Evolutionary conservation across 2,888 invertebrate genomes (phyloP).

Genomic region (Dorcus hopei): DNA sequence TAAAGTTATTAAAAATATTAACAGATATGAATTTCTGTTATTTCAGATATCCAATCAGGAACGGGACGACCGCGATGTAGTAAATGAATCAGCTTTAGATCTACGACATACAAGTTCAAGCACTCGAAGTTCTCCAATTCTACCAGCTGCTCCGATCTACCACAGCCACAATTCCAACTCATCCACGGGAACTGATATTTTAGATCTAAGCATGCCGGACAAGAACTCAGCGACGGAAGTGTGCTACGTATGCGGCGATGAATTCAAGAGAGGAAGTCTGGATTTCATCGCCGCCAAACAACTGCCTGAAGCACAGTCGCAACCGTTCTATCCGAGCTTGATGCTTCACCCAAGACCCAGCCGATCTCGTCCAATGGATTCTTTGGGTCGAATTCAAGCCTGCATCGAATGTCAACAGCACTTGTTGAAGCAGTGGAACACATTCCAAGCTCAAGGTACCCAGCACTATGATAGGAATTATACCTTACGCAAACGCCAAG

Average conservation of each 20-base stretch:
- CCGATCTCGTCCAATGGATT: constrained; percentile 81
- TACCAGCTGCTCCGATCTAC: constrained; percentile 37
- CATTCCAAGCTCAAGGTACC: constrained; percentile 60
- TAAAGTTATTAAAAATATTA: too few relatives aligned
- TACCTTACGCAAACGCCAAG: constrained; percentile 73
- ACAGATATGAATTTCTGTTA: too few relatives aligned
- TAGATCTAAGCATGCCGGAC: constrained; percentile 89
- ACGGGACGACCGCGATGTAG: constrained; percentile 36
- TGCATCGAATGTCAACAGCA: constrained; percentile 83
- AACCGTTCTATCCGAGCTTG: constrained; percentile 72
- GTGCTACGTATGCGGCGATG: constrained; percentile 88
- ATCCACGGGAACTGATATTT: constrained; percentile 74
- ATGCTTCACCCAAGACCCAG: constrained; percentile 82
- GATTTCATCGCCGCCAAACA: constrained; percentile 64
- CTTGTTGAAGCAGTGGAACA: constrained; percentile 84
- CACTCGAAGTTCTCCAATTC: constrained; percentile 47
- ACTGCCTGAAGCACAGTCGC: constrained; percentile 45
- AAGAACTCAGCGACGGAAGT: constrained; percentile 88
- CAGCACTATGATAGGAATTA: constrained; percentile 77
- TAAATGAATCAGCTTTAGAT: constrained; percentile 53
- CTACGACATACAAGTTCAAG: constrained; percentile 55
- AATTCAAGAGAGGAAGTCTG: constrained; percentile 78
- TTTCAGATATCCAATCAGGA: constrained; percentile 38
- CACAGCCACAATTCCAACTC: constrained; percentile 49
- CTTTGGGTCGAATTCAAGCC: constrained; percentile 72